These are phyloP conservation scores for Prionace glauca DNA, from an alignment of 2,797 vertebrate genomes.

Conservation along the genomic window DNA sequence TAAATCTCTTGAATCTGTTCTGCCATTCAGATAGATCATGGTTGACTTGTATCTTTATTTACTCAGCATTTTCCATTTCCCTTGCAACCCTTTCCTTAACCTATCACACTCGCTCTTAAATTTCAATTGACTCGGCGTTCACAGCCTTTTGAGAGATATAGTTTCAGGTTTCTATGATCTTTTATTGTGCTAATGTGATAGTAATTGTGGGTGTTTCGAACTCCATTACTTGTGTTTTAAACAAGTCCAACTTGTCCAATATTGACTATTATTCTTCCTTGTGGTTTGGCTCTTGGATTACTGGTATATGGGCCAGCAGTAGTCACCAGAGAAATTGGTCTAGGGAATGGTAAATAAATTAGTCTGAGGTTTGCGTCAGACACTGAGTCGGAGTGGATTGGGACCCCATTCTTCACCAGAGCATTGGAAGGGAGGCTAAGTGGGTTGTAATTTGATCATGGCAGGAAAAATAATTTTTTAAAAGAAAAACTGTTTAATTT, in stretches of 20 bases:
- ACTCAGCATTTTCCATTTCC: neutral
- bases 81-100: neutral
- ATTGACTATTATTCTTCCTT: neutral
- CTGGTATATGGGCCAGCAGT: neutral
- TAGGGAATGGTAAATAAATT: neutral
- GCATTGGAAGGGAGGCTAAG: neutral
- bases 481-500: neutral
- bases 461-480: neutral
- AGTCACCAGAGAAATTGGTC: neutral
- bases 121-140: neutral
- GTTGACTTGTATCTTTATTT: neutral
- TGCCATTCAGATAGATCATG: neutral
- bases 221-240: neutral
- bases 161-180: neutral
- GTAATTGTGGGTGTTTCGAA: neutral
- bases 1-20: neutral
- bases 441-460: neutral
- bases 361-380: neutral
- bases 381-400: neutral
- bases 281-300: neutral
- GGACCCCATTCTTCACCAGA: neutral
- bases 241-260: neutral
- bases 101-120: neutral
- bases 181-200: neutral
- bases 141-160: neutral